Evolutionary conservation across 2,888 invertebrate genomes (phyloP).

Genomic region (Branchipolynoe longqiensis): DNA sequence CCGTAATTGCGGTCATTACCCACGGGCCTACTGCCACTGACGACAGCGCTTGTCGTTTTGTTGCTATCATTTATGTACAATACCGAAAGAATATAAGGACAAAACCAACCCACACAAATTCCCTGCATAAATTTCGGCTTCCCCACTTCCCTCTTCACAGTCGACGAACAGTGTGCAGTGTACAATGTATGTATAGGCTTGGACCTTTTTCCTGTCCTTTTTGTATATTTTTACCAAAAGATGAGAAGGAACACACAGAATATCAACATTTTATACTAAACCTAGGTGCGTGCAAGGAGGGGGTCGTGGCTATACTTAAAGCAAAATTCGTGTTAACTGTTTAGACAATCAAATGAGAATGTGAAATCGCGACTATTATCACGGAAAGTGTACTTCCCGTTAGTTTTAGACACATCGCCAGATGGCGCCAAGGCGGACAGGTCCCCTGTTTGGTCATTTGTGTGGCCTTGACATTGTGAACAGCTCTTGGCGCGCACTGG

Average conservation of each 20-base stretch:
- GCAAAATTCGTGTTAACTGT: not conserved
- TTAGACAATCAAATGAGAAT: not conserved
- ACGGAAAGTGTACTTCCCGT: not conserved
- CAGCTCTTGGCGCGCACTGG: not conserved
- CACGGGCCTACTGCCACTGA: not conserved
- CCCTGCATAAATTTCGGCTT: constrained; percentile 20
- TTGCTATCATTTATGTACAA: no score
- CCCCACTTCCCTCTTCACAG: constrained; percentile 29
- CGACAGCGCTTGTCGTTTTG: not conserved
- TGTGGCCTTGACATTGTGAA: not conserved
- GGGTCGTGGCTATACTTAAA: not conserved
- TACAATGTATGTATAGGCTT: constrained; percentile 50
- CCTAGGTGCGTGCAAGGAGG: constrained; percentile 14
- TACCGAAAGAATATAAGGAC: no score
- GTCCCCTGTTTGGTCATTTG: not conserved
- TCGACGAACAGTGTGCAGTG: constrained; percentile 37
- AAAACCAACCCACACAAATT: no score
- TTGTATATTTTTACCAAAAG: constrained; percentile 58
- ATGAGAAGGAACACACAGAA: constrained; percentile 35
- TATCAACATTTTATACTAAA: constrained; percentile 42
- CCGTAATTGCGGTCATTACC: not conserved
- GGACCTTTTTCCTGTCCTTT: constrained; percentile 57
- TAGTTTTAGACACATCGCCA: constrained; percentile 3
- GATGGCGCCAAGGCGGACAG: not conserved
- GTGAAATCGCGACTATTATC: not conserved